phyloP scores from a whole-genome alignment of 2,888 invertebrate genomes.

The Pristionchus arcanus region DNA sequence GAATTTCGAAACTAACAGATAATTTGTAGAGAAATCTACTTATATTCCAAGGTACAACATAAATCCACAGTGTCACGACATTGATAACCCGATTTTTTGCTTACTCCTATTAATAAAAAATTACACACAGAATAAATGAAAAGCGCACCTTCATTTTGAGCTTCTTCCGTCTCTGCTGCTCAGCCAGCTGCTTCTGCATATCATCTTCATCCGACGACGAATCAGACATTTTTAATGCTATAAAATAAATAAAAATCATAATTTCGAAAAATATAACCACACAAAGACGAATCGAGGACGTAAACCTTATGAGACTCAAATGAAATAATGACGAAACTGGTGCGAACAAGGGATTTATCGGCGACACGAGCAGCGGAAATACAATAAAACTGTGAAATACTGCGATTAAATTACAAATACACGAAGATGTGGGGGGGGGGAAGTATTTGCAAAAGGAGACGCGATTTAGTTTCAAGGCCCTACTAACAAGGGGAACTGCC shows the following conservation, averaged over 20 bases:
- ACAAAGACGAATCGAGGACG: not conserved
- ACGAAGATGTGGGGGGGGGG: not conserved
- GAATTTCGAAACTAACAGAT: not conserved
- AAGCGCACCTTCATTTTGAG: slow-evolving; percentile 60
- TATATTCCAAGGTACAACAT: not conserved
- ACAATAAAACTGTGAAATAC: not conserved
- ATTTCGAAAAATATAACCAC: not conserved
- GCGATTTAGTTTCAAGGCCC: not conserved
- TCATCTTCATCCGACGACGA: slow-evolving; percentile 68
- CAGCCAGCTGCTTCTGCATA: slow-evolving; percentile 57
- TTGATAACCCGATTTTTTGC: too few species aligned
- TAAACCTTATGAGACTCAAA: not conserved
- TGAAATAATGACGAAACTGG: not conserved
- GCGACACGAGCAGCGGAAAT: not conserved
- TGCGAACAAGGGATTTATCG: not conserved
- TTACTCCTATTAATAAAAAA: not conserved
- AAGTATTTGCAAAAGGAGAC: not conserved
- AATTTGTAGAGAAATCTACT: not conserved
- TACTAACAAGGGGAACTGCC: slow-evolving; percentile 54
- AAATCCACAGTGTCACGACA: too few species aligned
- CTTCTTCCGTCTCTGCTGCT: slow-evolving; percentile 58
- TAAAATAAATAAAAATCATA: not conserved
- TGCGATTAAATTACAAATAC: not conserved
- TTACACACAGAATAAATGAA: not conserved
- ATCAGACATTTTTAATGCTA: slow-evolving; percentile 64